These are phyloP conservation scores for Sminthopsis crassicaudata DNA, from an alignment of 2,113 vertebrate genomes.

Conservation along the genomic window DNA sequence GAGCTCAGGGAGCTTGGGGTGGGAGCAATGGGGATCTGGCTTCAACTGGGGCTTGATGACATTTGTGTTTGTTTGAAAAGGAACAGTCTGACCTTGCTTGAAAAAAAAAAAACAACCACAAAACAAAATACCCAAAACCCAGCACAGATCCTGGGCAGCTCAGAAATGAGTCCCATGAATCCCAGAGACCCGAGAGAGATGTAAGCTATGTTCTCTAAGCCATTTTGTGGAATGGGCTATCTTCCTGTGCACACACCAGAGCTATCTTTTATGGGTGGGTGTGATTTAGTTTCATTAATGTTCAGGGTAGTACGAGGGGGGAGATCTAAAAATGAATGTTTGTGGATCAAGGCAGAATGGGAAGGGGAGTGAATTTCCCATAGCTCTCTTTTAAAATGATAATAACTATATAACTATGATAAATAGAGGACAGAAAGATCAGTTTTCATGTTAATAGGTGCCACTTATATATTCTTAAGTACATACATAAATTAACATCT, in stretches of 20 bases:
- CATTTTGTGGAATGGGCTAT: background rate
- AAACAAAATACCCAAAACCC: slow-evolving; percentile 43
- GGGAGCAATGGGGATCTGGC: background rate
- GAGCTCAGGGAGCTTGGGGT: background rate
- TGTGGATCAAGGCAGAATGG: background rate
- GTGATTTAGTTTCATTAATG: slow-evolving; percentile 38
- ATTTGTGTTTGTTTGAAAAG: slow-evolving; percentile 50
- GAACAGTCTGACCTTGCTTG: slow-evolving; percentile 58
- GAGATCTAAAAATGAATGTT: background rate
- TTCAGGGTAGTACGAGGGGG: background rate
- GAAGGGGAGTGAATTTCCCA: background rate
- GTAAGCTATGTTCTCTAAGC: slow-evolving; percentile 44
- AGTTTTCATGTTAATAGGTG: background rate
- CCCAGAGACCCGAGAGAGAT: background rate
- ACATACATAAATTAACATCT: background rate
- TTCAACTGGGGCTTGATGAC: slow-evolving; percentile 43
- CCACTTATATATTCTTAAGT: background rate
- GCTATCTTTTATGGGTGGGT: background rate
- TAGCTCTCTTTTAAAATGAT: background rate
- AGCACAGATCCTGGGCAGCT: slow-evolving; percentile 11
- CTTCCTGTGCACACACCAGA: background rate
- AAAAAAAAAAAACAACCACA: background rate
- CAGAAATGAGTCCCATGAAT: slow-evolving; percentile 27
- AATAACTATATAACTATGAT: background rate
- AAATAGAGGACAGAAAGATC: background rate